A percentile compares a stretch with the other conserved stretches of the same genome.
Conservation (phyloP, 1,140 invertebrate species). For the Megalonaias nervosa region DNA sequence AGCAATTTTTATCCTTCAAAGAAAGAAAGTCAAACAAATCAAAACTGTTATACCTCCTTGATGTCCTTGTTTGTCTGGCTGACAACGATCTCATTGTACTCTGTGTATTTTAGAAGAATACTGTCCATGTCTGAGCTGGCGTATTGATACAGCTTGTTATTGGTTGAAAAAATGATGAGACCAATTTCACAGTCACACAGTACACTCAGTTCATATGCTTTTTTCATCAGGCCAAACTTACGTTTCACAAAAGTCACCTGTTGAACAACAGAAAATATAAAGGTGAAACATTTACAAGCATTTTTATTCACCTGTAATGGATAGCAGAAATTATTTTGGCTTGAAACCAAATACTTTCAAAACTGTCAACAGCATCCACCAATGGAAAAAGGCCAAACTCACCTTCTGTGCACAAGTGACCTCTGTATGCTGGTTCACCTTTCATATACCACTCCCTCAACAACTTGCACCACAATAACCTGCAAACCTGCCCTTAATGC, state of each 20-base stretch:
- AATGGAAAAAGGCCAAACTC: too few relatives aligned
- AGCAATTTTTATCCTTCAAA: too few relatives aligned
- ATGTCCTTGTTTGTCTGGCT: slow-evolving; percentile 99
- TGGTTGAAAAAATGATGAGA: slow-evolving; percentile 99
- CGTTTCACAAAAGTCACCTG: slow-evolving; percentile 99
- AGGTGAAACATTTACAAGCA: too few relatives aligned
- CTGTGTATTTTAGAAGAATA: slow-evolving; percentile 99
- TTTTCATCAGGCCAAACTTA: slow-evolving; percentile 99
- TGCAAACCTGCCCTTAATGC: too few relatives aligned
- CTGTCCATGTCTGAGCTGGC: slow-evolving; percentile 99
- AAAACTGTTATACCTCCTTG: slow-evolving; percentile 88
- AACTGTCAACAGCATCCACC: too few relatives aligned
- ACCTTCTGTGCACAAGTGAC: too few relatives aligned
- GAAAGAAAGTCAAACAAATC: background rate
- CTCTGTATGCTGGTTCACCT: too few relatives aligned
- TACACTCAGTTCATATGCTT: slow-evolving; percentile 98
- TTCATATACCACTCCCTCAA: too few relatives aligned
- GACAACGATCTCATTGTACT: slow-evolving; percentile 99
- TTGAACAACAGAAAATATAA: slow-evolving; percentile 35
- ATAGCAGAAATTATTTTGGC: too few relatives aligned
- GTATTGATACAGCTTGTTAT: slow-evolving; percentile 99
- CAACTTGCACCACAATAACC: too few relatives aligned
- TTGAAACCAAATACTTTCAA: too few relatives aligned
- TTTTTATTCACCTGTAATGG: too few relatives aligned
- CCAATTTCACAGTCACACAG: slow-evolving; percentile 99